Conservation (phyloP, 2,888 invertebrate genomes). For the Agrotis puta region DNA sequence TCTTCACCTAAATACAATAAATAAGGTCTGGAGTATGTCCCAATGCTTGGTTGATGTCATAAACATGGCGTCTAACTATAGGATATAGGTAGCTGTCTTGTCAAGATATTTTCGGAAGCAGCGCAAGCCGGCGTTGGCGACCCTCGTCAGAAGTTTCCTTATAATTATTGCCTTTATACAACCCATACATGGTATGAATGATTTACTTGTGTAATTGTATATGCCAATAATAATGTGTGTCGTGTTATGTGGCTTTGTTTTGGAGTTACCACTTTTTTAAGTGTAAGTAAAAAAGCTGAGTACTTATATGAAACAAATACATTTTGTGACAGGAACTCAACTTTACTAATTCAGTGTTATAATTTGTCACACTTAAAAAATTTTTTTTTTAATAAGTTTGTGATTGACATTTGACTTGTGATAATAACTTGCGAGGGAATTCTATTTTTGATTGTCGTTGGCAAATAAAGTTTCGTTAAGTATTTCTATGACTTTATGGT, state of each 20-base stretch:
- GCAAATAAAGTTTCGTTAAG: too few relatives aligned
- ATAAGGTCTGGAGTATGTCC: slow-evolving; percentile 25
- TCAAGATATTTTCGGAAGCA: slow-evolving; percentile 70
- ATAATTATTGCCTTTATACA: slow-evolving; percentile 74
- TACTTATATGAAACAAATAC: too few relatives aligned
- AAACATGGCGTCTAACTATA: slow-evolving; percentile 41
- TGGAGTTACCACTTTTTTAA: background rate
- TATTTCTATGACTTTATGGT: too few relatives aligned
- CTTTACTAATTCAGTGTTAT: too few relatives aligned
- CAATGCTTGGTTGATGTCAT: slow-evolving; percentile 36
- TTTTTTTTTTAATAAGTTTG: too few relatives aligned
- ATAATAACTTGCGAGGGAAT: too few relatives aligned
- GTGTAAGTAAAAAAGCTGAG: background rate
- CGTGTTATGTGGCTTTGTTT: slow-evolving; percentile 16
- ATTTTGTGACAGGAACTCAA: too few relatives aligned
- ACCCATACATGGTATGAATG: slow-evolving; percentile 17
- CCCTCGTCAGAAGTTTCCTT: slow-evolving; percentile 82
- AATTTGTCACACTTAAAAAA: too few relatives aligned
- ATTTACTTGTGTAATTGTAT: slow-evolving; percentile 27
- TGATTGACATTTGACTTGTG: too few relatives aligned
- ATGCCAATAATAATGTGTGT: slow-evolving; percentile 31
- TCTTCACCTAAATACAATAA: slow-evolving; percentile 16
- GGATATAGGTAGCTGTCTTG: slow-evolving; percentile 44
- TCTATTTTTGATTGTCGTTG: too few relatives aligned
- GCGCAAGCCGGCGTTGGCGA: slow-evolving; percentile 77